These are phyloP conservation scores for Onychomys torridus DNA, from an alignment of 2,797 vertebrate genomes.

Conservation along the genomic window DNA sequence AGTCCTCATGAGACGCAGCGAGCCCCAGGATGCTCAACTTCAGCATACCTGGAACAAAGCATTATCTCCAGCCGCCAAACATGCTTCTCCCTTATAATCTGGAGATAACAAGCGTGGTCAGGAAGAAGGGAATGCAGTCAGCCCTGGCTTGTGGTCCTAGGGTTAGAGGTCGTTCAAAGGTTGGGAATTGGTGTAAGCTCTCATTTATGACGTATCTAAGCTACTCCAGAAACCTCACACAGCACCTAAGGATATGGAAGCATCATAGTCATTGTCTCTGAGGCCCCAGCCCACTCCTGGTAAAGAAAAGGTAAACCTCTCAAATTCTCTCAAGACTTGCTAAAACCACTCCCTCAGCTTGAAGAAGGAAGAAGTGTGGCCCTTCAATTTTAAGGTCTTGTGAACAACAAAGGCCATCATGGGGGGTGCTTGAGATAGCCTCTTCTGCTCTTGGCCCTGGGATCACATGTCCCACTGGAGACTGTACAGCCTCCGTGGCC, in stretches of 20 bases:
- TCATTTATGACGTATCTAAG: background rate
- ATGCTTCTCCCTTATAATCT: background rate
- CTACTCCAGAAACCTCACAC: background rate
- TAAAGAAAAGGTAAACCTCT: background rate
- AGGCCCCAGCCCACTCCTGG: background rate
- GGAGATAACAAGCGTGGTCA: background rate
- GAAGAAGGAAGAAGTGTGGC: background rate
- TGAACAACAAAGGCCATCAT: background rate
- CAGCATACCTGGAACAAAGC: background rate
- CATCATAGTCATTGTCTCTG: background rate
- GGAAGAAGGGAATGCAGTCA: background rate
- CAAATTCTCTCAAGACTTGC: background rate
- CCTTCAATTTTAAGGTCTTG: background rate
- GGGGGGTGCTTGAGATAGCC: too few species aligned
- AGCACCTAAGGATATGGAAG: background rate
- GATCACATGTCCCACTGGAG: accelerated
- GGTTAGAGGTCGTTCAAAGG: background rate
- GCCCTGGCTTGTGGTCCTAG: background rate
- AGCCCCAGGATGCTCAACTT: background rate
- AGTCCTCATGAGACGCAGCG: background rate
- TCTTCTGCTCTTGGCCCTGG: background rate
- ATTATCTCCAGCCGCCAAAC: background rate
- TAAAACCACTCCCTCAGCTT: background rate
- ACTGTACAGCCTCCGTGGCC: background rate
- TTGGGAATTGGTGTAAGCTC: background rate